A percentile compares a stretch with the other conserved stretches of the same genome.
These are phyloP conservation scores for Tortrix viridana DNA, from an alignment of 2,888 invertebrate genomes.

Conservation along the genomic window DNA sequence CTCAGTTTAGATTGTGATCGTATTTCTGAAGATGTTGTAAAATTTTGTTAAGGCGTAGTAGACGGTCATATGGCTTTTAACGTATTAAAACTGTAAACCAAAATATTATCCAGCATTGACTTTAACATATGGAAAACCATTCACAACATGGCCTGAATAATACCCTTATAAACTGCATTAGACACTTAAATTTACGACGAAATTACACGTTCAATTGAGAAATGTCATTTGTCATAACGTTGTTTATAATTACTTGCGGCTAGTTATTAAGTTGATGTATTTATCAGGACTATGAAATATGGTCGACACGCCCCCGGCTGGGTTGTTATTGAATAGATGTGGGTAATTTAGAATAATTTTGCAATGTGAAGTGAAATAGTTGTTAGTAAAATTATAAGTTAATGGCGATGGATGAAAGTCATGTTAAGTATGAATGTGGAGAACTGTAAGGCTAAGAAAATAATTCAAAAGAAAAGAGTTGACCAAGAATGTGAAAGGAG, in stretches of 20 bases:
- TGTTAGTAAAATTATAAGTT: too few species aligned
- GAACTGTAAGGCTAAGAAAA: too few species aligned
- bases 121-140: constrained; percentile 7
- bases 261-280: constrained; percentile 34
- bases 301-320: constrained; percentile 27
- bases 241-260: constrained; percentile 32
- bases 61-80: too few species aligned
- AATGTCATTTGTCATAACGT: constrained; percentile 34
- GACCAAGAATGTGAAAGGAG: too few species aligned
- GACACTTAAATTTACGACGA: constrained; percentile 18
- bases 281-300: constrained; percentile 33
- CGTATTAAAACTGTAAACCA: neutral
- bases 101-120: neutral
- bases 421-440: too few species aligned
- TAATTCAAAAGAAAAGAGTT: too few species aligned
- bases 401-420: too few species aligned
- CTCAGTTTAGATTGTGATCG: too few species aligned
- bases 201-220: constrained; percentile 27
- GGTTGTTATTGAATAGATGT: constrained; percentile 5
- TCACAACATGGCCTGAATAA: constrained; percentile 9
- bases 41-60: too few species aligned
- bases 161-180: constrained; percentile 5
- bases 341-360: constrained; percentile 11
- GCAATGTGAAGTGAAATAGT: neutral
- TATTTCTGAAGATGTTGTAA: too few species aligned